Conservation (phyloP, 2,888 invertebrate genomes). For the Linhomoeus sp. region DNA sequence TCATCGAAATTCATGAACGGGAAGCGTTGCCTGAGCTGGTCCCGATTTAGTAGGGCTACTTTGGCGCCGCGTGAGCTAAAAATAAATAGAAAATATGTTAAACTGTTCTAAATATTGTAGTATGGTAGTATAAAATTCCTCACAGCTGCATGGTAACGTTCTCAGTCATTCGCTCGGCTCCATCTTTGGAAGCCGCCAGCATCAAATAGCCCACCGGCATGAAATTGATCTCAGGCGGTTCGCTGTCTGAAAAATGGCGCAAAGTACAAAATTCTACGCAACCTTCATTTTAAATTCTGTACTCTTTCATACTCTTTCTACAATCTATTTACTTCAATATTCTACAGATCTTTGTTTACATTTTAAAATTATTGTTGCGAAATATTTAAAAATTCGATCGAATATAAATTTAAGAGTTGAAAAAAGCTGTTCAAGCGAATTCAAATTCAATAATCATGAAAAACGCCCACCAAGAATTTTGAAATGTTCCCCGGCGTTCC, state of each 20-base stretch:
- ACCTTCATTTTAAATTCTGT: no score
- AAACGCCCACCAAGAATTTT: conserved; percentile 30
- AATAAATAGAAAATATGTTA: no score
- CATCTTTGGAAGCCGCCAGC: conserved; percentile 50
- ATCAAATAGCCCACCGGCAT: conserved; percentile 69
- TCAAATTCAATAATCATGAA: neutral
- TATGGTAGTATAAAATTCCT: no score
- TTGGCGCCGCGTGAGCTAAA: conserved; percentile 55
- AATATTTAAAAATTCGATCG: no score
- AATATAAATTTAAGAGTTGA: no score
- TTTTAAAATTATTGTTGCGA: no score
- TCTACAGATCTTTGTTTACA: no score
- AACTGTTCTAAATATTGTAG: no score
- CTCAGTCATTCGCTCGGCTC: conserved; percentile 47
- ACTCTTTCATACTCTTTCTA: no score
- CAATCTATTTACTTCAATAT: no score
- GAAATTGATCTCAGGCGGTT: conserved; percentile 52
- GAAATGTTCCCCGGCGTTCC: conserved; percentile 41
- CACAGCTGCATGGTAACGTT: conserved; percentile 37
- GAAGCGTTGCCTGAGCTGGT: conserved; percentile 50
- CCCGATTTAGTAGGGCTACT: conserved; percentile 48
- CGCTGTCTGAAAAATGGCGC: conserved; percentile 13
- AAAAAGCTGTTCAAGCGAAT: no score
- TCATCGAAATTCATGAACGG: conserved; percentile 76
- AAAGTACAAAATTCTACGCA: no score